A percentile compares a stretch with the other conserved stretches of the same genome.
These are phyloP conservation scores for Danio jaintianensis DNA, from an alignment of 2,797 vertebrate species.

Conservation along the genomic window DNA sequence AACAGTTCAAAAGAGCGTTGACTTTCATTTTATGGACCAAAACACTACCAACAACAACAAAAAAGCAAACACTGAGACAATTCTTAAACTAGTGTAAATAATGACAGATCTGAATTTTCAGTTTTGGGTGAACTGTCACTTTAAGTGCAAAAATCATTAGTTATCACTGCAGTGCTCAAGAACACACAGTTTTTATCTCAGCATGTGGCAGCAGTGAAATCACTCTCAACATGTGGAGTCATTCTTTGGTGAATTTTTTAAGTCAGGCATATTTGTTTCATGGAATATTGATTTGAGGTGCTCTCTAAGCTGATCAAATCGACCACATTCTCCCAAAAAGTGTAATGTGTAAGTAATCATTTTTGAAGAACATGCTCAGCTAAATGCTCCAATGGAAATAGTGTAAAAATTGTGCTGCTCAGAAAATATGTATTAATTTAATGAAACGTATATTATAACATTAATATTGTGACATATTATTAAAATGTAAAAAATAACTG, in stretches of 20 bases:
- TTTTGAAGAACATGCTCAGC: neutral
- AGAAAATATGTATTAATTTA: neutral
- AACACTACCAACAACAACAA: too few relatives aligned
- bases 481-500: too few relatives aligned
- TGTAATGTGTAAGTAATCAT: neutral
- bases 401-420: neutral
- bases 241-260: neutral
- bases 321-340: neutral
- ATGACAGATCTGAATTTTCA: neutral
- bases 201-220: neutral
- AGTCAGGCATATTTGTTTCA: conserved; percentile 11
- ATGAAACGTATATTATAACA: neutral
- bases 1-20: neutral
- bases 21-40: neutral
- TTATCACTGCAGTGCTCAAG: neutral
- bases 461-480: neutral
- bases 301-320: neutral
- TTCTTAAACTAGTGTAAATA: neutral
- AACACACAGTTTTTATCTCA: neutral
- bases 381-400: neutral
- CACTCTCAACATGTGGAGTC: neutral
- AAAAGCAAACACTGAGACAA: neutral
- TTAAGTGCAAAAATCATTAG: neutral
- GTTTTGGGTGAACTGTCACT: neutral
- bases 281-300: neutral